These are phyloP conservation scores for Prinia subflava DNA, from an alignment of 2,113 vertebrate genomes.

Conservation along the genomic window DNA sequence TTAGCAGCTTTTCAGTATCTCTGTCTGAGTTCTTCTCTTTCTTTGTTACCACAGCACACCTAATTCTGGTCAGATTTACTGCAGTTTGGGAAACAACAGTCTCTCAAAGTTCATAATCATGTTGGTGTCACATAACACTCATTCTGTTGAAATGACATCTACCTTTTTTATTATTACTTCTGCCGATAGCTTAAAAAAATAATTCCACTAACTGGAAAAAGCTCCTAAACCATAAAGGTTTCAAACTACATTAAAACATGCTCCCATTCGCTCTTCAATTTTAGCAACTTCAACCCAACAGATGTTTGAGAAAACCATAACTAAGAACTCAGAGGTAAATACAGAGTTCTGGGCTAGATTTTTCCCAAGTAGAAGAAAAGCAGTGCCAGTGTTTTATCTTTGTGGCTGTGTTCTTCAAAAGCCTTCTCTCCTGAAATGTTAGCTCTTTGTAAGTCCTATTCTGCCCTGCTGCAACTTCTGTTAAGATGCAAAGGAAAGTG, in stretches of 20 bases:
- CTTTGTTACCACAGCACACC: neutral
- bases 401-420: neutral
- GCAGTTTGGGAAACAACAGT: neutral
- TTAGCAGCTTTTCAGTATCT: neutral
- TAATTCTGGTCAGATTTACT: neutral
- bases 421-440: neutral
- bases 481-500: neutral
- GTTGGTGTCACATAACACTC: neutral
- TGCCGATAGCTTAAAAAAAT: neutral
- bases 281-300: neutral
- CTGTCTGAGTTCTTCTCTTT: neutral
- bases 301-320: neutral
- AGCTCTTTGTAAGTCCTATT: neutral
- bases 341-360: neutral
- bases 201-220: neutral
- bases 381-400: neutral
- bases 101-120: neutral
- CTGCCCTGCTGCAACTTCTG: neutral
- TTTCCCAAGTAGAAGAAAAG: neutral
- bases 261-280: neutral
- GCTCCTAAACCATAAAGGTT: neutral
- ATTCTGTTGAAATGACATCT: neutral
- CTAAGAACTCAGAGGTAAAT: neutral
- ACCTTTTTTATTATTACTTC: neutral
- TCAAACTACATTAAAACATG: neutral